Conservation (phyloP, 1,140 invertebrate species). For the Popillia japonica region DNA sequence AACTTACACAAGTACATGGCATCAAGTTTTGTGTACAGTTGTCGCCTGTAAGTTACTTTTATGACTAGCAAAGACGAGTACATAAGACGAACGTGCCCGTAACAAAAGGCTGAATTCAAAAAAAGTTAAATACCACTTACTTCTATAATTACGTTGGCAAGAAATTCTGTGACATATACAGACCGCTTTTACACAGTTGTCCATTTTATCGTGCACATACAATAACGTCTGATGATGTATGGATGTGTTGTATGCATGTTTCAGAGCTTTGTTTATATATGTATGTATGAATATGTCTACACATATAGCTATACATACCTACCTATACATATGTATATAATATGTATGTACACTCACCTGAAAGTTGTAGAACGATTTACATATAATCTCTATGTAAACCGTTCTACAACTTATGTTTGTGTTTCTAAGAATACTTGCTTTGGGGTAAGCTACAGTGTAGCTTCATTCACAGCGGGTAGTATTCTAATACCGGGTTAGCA, state of each 20-base stretch:
- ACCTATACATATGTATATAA: no score
- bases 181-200: conserved; percentile 5
- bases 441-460: no score
- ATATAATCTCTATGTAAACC: no score
- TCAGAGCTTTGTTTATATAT: no score
- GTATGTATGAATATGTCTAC: no score
- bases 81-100: conserved; percentile 17
- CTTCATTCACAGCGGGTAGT: no score
- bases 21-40: neutral
- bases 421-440: no score
- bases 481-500: no score
- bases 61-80: neutral
- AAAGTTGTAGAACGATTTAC: no score
- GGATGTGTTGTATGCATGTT: neutral
- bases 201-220: conserved; percentile 2
- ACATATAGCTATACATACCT: no score
- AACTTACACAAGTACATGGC: neutral
- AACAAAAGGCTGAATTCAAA: conserved; percentile 16
- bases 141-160: conserved; percentile 29
- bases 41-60: neutral
- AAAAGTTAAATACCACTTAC: conserved; percentile 21
- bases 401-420: no score
- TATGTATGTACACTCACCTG: no score
- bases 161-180: neutral
- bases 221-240: neutral